These are phyloP conservation scores for Dasysyrphus albostriatus DNA, from an alignment of 2,888 invertebrate genomes.

Conservation along the genomic window DNA sequence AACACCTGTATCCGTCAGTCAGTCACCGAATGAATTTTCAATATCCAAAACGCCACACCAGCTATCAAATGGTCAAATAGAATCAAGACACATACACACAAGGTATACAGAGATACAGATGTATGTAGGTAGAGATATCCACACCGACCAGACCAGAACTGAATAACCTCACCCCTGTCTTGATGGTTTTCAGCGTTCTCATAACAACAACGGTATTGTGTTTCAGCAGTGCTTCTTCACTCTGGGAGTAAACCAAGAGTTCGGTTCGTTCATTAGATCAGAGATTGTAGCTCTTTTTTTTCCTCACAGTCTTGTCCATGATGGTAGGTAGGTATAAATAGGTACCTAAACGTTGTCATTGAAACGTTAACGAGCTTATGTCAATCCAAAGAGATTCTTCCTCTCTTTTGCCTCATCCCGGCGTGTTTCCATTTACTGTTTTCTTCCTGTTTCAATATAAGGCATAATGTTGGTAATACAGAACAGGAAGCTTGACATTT, in stretches of 20 bases:
- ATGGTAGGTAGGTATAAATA: neutral
- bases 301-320: neutral
- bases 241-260: constrained; percentile 24
- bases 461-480: constrained; percentile 45
- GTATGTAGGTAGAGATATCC: neutral
- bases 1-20: constrained; percentile 67
- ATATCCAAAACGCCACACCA: constrained; percentile 52
- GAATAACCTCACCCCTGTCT: constrained; percentile 25
- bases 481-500: constrained; percentile 57
- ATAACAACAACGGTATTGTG: constrained; percentile 49
- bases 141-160: constrained; percentile 29
- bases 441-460: constrained; percentile 41
- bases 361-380: constrained; percentile 40
- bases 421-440: neutral
- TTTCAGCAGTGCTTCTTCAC: constrained; percentile 53
- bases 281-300: constrained; percentile 29
- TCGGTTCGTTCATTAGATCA: constrained; percentile 66
- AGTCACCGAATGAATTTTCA: constrained; percentile 56
- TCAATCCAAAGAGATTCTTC: constrained; percentile 55
- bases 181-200: constrained; percentile 30
- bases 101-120: neutral
- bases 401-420: neutral
- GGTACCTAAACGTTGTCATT: constrained; percentile 30
- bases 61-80: constrained; percentile 70
- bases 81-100: constrained; percentile 42